Evolutionary conservation across 2,113 vertebrate genomes (phyloP).

Genomic region (Ariopsis seemanni): DNA sequence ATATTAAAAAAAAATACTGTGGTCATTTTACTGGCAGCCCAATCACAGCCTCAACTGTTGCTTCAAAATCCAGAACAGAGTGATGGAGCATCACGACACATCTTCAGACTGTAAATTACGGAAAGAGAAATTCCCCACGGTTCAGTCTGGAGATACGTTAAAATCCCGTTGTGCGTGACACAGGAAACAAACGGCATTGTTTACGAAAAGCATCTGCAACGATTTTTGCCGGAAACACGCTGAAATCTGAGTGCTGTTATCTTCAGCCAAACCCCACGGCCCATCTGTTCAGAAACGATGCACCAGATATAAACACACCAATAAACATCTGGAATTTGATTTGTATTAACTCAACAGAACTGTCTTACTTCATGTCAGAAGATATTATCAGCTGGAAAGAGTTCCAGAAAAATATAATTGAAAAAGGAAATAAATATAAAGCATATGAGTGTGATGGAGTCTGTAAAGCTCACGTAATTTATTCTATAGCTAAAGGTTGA

Average conservation of each 20-base stretch:
- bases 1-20: not conserved
- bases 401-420: not conserved
- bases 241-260: conserved; percentile 25
- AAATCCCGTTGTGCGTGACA: conserved; percentile 25
- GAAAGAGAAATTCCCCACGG: conserved; percentile 12
- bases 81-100: conserved; percentile 12
- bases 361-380: conserved; percentile 12
- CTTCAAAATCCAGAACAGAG: too few species aligned
- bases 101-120: conserved; percentile 26
- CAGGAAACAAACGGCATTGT: conserved; percentile 24
- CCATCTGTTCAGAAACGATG: conserved; percentile 19
- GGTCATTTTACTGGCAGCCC: not conserved
- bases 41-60: not conserved
- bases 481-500: not conserved
- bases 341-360: conserved; percentile 5
- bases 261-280: conserved; percentile 21
- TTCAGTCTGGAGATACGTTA: conserved; percentile 35
- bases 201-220: conserved; percentile 31
- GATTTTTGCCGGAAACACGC: conserved; percentile 11
- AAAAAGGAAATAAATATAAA: not conserved
- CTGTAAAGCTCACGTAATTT: not conserved
- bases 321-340: conserved; percentile 13
- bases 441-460: not conserved
- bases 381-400: not conserved
- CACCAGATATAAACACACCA: not conserved